Base-by-base conservation (phyloP, 2,888 invertebrate genomes). In the Limnephilus auricula region DNA sequence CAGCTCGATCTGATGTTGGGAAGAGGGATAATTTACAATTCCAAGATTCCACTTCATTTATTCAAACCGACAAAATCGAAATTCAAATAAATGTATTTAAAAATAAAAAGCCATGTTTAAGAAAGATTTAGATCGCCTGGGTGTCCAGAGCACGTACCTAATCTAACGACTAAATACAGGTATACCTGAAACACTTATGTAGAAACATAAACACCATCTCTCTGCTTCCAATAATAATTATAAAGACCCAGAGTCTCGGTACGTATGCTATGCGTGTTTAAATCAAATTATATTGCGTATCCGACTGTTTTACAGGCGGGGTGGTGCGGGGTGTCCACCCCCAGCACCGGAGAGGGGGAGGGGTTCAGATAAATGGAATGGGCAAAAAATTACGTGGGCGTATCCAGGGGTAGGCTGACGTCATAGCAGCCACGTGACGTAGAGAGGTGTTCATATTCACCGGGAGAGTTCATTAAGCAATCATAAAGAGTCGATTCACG, bases 341-440 rank as follows among this genome's bases (percentile, higher is more conserved):
- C 6, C 5, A 37, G 37, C 6, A 37, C 37, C 40, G 4, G 37
- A 0, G 37, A 2, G 40, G 40, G 45, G 85, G 13, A n/a, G 45
- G 37, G 3, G n/a, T 30, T 18, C 65, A 40, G 40, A 15, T n/a
- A 30, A 18, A 6, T 30, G 45, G 85, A 45, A 25, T 34, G 87
- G 87, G 87, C 32, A 31, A 65, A 78, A 87, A 65, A 25, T 87
- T 31, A 50, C 40, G 89, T 89, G 89, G 89, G 89, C 89, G 89
- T 89, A 89, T 79, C 79, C 89, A 89, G 89, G 89, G 79, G 79
- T 79, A 40, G 32, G 89, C 37, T 89, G 89, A 89, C 89, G 89
- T 89, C 89, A 89, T 31, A 25, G 79, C 79, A 79, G 79, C 78
- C 79, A 89, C 79, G 79, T 79, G n/a, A 79, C 79, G 89, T 15